phyloP scores from a whole-genome alignment of 2,888 invertebrate genomes.

The Dynastes hyllus region DNA sequence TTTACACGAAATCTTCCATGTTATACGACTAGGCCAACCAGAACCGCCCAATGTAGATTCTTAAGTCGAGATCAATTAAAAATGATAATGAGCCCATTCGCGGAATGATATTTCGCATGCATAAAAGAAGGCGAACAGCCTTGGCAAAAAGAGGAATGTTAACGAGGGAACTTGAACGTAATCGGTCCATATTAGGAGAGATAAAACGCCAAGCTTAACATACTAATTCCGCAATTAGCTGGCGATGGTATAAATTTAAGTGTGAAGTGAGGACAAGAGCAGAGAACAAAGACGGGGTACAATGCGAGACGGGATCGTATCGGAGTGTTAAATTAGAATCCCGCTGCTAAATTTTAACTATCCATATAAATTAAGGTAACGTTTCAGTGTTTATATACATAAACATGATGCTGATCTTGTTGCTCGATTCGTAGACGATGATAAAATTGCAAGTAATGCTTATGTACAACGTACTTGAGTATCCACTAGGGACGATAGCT shows the following conservation, averaged over 20 bases:
- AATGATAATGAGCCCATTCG: constrained; percentile 37
- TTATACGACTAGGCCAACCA: no score
- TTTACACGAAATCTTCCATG: no score
- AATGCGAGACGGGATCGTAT: constrained; percentile 8
- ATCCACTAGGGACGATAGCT: no score
- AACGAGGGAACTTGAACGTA: constrained; percentile 29
- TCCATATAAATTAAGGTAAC: constrained; percentile 16
- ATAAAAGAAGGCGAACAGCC: constrained; percentile 4
- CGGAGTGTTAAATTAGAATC: constrained; percentile 22
- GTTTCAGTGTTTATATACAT: background rate
- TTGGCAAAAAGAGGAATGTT: constrained; percentile 29
- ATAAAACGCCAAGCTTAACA: constrained; percentile 34
- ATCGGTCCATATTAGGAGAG: constrained; percentile 26
- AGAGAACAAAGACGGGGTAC: constrained; percentile 3
- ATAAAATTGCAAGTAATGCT: background rate
- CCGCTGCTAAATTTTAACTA: constrained; percentile 30
- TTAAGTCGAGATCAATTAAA: constrained; percentile 22
- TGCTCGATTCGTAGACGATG: background rate
- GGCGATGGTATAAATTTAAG: constrained; percentile 36
- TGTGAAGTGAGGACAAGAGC: background rate
- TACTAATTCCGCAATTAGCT: constrained; percentile 33
- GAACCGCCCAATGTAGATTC: background rate
- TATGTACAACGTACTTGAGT: background rate
- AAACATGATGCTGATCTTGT: background rate
- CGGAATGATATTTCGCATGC: background rate